These are phyloP conservation scores for Mellilla xanthometata DNA, from an alignment of 2,888 invertebrate genomes.

Conservation along the genomic window DNA sequence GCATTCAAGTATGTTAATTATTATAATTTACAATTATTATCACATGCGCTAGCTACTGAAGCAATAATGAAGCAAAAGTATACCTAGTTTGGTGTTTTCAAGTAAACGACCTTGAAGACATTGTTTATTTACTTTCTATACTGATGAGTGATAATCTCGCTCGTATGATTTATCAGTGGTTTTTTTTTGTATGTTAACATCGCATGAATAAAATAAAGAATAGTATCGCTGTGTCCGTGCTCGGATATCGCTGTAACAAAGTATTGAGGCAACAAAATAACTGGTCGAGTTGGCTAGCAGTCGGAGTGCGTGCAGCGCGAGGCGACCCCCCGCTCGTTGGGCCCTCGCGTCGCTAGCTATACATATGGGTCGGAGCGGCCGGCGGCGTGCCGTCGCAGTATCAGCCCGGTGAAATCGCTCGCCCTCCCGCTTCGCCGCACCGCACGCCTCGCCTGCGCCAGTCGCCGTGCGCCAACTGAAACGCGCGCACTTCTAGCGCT, in stretches of 20 bases:
- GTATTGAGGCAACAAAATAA: slow-evolving; percentile 51
- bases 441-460: slow-evolving; percentile 80
- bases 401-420: slow-evolving; percentile 82
- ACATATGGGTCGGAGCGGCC: slow-evolving; percentile 73
- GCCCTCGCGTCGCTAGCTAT: slow-evolving; percentile 72
- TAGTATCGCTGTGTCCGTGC: slow-evolving; percentile 5
- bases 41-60: no score
- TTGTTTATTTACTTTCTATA: no score
- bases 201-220: background rate
- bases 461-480: slow-evolving; percentile 82
- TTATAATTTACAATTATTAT: no score
- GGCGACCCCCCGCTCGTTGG: slow-evolving; percentile 71
- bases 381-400: slow-evolving; percentile 78
- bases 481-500: slow-evolving; percentile 80
- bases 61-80: no score
- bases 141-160: no score
- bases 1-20: background rate
- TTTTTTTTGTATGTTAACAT: no score
- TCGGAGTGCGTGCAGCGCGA: slow-evolving; percentile 69
- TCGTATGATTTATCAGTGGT: no score
- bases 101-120: no score
- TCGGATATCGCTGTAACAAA: slow-evolving; percentile 27
- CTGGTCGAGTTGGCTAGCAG: slow-evolving; percentile 62
- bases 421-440: slow-evolving; percentile 77
- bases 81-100: no score